A percentile compares a stretch with the other conserved stretches of the same genome.
These are phyloP conservation scores for Rhyzopertha dominica DNA, from an alignment of 1,140 invertebrate genomes.

Conservation along the genomic window DNA sequence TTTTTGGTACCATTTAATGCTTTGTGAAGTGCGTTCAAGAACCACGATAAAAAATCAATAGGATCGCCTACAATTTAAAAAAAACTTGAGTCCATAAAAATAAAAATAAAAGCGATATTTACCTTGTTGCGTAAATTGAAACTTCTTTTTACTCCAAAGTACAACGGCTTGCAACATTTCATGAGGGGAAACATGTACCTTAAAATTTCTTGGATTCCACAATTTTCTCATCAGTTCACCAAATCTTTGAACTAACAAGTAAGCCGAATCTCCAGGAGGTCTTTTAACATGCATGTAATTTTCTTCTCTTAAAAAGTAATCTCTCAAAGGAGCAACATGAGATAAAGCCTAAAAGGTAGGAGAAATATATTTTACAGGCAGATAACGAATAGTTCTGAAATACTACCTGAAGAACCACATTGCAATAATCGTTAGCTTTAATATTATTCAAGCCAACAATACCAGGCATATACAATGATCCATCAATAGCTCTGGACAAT, in stretches of 20 bases:
- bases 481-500: conserved; percentile 92
- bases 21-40: conserved; percentile 88
- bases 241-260: conserved; percentile 92
- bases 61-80: conserved; percentile 72
- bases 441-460: conserved; percentile 99
- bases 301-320: conserved; percentile 92
- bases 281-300: conserved; percentile 87
- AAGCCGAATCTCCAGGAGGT: conserved; percentile 87
- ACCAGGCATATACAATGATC: conserved; percentile 92
- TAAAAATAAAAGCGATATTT: conserved; percentile 20
- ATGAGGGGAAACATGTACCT: conserved; percentile 98
- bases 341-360: conserved; percentile 69
- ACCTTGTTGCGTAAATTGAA: conserved; percentile 98
- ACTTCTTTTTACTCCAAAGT: conserved; percentile 95
- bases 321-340: conserved; percentile 88
- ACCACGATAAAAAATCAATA: conserved; percentile 95
- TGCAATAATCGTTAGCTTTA: conserved; percentile 99
- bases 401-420: conserved; percentile 90
- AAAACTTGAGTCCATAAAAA: conserved; percentile 8
- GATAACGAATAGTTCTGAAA: conserved; percentile 9
- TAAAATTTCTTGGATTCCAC: conserved; percentile 99
- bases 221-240: conserved; percentile 96
- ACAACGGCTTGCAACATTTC: conserved; percentile 99
- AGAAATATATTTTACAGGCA: conserved; percentile 11
- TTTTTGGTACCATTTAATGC: conserved; percentile 86